phyloP scores from a whole-genome alignment of 2,797 vertebrate genomes.

The Crax fasciolata region DNA sequence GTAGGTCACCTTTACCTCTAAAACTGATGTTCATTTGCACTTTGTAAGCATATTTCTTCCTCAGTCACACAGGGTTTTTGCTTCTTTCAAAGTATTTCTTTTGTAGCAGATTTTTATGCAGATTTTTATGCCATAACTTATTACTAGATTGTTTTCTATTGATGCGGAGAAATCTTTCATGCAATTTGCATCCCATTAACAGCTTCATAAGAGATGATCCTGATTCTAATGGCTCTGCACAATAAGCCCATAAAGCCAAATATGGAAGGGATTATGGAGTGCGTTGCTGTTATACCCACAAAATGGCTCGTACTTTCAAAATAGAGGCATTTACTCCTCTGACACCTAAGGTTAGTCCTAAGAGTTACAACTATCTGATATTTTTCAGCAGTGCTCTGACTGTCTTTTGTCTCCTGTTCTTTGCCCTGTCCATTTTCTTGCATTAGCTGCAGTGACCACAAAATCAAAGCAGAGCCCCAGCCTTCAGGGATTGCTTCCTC shows the following conservation, averaged over 20 bases:
- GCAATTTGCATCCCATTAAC: conserved; percentile 72
- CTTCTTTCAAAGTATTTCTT: conserved; percentile 21
- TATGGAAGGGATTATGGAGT: conserved; percentile 37
- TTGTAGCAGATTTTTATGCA: conserved; percentile 50
- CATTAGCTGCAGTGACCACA: rapidly evolving
- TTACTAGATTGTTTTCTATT: conserved; percentile 62
- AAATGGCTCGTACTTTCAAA: conserved; percentile 9
- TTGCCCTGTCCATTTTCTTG: neutral
- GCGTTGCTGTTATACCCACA: neutral
- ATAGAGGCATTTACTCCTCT: neutral
- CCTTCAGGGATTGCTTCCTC: neutral
- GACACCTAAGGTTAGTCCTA: conserved; percentile 38
- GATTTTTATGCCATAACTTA: conserved; percentile 56
- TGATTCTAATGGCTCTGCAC: conserved; percentile 57
- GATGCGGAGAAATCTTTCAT: conserved; percentile 63
- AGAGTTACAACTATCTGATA: neutral
- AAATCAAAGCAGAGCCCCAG: neutral
- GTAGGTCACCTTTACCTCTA: conserved; percentile 4
- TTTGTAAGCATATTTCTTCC: neutral
- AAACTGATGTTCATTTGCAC: neutral
- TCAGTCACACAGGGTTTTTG: conserved; percentile 2
- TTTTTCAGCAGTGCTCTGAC: neutral
- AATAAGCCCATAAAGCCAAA: conserved; percentile 71
- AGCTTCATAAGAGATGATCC: conserved; percentile 48
- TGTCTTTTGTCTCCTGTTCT: neutral